Base-by-base conservation (phyloP, 2,888 invertebrate genomes). In the Diaperis boleti region DNA sequence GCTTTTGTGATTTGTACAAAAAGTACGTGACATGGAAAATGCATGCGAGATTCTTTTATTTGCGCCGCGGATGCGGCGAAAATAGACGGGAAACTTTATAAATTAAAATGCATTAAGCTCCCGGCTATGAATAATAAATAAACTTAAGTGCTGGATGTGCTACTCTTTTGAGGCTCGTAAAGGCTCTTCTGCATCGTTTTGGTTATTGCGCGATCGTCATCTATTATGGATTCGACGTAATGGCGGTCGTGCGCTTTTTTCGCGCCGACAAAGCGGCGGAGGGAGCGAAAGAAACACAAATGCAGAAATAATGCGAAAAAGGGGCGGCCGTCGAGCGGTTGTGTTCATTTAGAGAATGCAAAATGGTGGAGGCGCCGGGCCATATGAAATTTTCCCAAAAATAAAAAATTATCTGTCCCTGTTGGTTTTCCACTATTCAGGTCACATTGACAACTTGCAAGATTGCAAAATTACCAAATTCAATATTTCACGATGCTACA, bases 1-100 rank as follows among this genome's bases (percentile, higher is more conserved):
- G 76, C 74, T 76, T 73, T 75, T 72, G 74, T 74, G 76, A 76
- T 76, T 76, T 70, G 73, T 68, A 74, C 75, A 75, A 76, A 76
- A 75, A 75, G 67, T 74, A 74, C 75, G 73, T 72, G 74, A 76
- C 74, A 72, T 71, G 74, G 74, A 74, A 76, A 76, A 73, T 72
- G 68, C 70, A 72, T 70, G 70, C 54, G 62, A 65, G 64, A 42
- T 62, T 57, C 63, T 65, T 68, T 64, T 66, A 64, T 68, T 68
- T 66, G 59, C 64, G 50, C 29, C 62, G 64, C 60, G 65, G 54
- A 63, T 66, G 64, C 63, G 64, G 65, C 67, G 66, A 67, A 68
- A 69, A 67, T 65, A 63, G 62, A 64, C 44, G 62, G 64, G 17
- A 70, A 69, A 69, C 62, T 66, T 69, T 62, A 62, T 65, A 68